Base-by-base conservation (phyloP, 2,113 vertebrate genomes). In the Protomyctophum bolini region DNA sequence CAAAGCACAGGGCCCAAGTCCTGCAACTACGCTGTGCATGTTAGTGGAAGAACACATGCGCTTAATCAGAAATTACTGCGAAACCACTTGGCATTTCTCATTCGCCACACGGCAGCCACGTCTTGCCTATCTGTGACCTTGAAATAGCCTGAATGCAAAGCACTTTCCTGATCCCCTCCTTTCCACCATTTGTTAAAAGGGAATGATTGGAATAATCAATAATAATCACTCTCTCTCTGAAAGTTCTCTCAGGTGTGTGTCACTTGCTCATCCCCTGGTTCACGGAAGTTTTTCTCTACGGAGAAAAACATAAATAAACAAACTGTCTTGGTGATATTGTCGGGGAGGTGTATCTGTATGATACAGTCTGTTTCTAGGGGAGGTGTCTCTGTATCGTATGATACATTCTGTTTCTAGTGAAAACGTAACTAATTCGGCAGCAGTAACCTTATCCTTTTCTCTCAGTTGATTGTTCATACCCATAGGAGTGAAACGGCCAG, bases 51-150 rank as follows among this genome's bases (percentile, higher is more conserved):
- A 21, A 21, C 21, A 4, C 83, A 75, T 82, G 66, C 58, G 70
- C 85, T 82, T 73, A 12, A 79, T 81, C 63, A 67, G 73, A 78
- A 87, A 83, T 80, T 10, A 76, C 76, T 73, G 70, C 66, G 61
- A 70, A 81, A 72, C 75, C 65, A 70, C 29, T 52, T 29, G 7
- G 63, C 68, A 41, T 64, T 78, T 82, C 72, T 87, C 52, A 79
- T 85, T 82, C 73, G 57, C 64, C 6, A 48, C 76, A 63, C 78
- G 82, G 72, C 83, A 68, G 59, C 28, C 2, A 1, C 67, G 75
- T 70, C 73, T 21, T 76, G 28, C 70, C 55, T 78, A 73, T 89
- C 86, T 47, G 10, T 87, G 83, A 87, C 85, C 84, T 89, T 87
- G 83, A 70, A 78, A 51, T 54, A 54, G 57, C 70, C 61, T 61